A percentile compares a stretch with the other conserved stretches of the same genome.
phyloP scores from a whole-genome alignment of 2,797 vertebrate species.

The Bufotes viridis region DNA sequence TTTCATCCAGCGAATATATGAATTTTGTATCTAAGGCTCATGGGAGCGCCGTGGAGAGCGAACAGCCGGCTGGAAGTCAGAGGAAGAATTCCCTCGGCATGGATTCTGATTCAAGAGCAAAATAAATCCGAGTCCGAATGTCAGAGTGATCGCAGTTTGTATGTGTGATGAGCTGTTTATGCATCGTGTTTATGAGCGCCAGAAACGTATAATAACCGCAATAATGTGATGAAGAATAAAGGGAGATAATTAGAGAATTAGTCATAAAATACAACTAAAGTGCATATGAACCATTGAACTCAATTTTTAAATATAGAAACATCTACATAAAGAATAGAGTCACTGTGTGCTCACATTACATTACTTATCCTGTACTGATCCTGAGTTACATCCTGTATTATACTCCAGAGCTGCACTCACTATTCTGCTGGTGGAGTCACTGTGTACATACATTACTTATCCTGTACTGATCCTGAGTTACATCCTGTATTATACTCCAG shows the following conservation, averaged over 20 bases:
- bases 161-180: constrained; percentile 51
- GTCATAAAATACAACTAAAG: not conserved
- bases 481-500: too few relatives aligned
- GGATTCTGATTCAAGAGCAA: constrained; percentile 46
- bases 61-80: constrained; percentile 30
- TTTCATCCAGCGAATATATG: constrained; percentile 32
- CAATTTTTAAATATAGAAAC: not conserved
- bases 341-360: too few relatives aligned
- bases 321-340: not conserved
- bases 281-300: not conserved
- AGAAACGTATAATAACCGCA: not conserved
- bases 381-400: too few relatives aligned
- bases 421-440: too few relatives aligned
- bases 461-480: too few relatives aligned
- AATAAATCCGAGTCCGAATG: constrained; percentile 40
- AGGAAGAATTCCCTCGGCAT: constrained; percentile 45
- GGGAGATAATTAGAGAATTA: not conserved
- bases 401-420: too few relatives aligned
- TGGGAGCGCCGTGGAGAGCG: constrained; percentile 33
- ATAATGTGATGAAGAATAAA: not conserved
- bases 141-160: constrained; percentile 57
- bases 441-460: too few relatives aligned
- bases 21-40: constrained; percentile 5
- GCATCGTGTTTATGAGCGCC: constrained; percentile 17
- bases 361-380: too few relatives aligned